phyloP scores from a whole-genome alignment of 2,888 invertebrate species.

The Cremastinae sp. region DNA sequence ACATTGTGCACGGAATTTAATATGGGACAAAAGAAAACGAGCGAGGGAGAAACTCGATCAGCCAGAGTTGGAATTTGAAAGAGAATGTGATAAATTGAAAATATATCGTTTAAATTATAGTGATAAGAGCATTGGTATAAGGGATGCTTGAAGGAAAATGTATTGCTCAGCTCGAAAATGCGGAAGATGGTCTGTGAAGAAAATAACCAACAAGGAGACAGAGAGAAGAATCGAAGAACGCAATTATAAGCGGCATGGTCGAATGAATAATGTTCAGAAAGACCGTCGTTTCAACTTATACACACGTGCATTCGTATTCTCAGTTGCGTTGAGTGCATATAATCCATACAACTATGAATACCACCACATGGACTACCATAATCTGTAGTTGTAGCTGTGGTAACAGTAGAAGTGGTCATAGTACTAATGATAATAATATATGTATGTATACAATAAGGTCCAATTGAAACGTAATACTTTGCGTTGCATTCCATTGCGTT shows the following conservation, averaged over 20 bases:
- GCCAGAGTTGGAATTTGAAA: neutral
- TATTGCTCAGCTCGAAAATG: neutral
- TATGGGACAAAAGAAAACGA: neutral
- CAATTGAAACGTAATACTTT: no score
- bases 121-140: no score
- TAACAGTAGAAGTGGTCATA: no score
- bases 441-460: no score
- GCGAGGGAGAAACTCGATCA: neutral
- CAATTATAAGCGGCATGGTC: constrained; percentile 43
- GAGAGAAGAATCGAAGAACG: constrained; percentile 8
- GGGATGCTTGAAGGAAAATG: neutral
- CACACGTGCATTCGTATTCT: neutral
- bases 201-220: neutral
- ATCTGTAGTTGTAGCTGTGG: no score
- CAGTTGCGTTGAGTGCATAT: neutral
- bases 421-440: no score
- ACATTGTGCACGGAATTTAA: constrained; percentile 21
- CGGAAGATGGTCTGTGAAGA: neutral
- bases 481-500: no score
- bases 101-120: no score
- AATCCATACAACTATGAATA: no score
- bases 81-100: no score
- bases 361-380: no score
- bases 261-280: constrained; percentile 23
- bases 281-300: neutral